Evolutionary conservation across 2,888 invertebrate genomes (phyloP).

Genomic region (Psylliodes chrysocephalus): DNA sequence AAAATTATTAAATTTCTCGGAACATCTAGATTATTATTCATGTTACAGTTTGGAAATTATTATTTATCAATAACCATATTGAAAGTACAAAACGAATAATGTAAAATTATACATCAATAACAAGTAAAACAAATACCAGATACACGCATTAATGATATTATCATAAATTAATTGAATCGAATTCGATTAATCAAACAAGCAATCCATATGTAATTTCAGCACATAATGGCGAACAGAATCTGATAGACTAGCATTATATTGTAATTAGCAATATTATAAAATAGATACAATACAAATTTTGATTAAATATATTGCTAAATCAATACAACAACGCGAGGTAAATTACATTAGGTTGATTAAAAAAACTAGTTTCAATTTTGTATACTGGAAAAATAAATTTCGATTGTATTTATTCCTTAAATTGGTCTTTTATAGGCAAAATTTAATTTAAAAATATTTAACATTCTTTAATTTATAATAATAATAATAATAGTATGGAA

Average conservation of each 20-base stretch:
- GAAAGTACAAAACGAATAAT: background rate
- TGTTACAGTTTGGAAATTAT: too few species aligned
- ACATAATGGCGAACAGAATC: slow-evolving; percentile 8
- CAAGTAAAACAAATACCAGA: slow-evolving; percentile 7
- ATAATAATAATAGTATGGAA: too few species aligned
- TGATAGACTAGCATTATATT: slow-evolving; percentile 8
- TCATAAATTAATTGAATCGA: slow-evolving; percentile 14
- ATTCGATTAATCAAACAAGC: slow-evolving; percentile 13
- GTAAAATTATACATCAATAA: background rate
- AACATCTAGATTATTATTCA: too few species aligned
- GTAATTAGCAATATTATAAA: slow-evolving; percentile 8
- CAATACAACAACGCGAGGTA: background rate
- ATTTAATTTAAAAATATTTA: too few species aligned
- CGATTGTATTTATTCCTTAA: too few species aligned
- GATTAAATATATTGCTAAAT: background rate
- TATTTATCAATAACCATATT: too few species aligned
- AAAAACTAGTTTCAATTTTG: too few species aligned
- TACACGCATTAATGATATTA: slow-evolving; percentile 14
- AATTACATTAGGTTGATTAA: background rate
- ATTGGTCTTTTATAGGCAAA: too few species aligned
- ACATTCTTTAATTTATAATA: too few species aligned
- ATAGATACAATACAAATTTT: background rate
- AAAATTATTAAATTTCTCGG: too few species aligned
- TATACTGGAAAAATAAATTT: too few species aligned
- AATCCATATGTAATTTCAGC: slow-evolving; percentile 14